These are phyloP conservation scores for Amiota mariae DNA, from an alignment of 2,888 invertebrate species.

Conservation along the genomic window DNA sequence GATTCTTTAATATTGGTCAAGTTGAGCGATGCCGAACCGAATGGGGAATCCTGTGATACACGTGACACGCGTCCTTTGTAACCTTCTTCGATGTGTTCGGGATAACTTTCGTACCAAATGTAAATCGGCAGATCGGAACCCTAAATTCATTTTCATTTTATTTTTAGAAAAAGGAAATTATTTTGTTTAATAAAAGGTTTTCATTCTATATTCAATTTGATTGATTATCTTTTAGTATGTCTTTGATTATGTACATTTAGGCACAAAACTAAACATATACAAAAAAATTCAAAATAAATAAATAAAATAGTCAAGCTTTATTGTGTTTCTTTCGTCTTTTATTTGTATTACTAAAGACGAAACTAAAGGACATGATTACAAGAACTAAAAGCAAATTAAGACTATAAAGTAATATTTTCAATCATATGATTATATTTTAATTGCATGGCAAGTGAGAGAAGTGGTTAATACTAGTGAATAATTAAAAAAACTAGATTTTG, in stretches of 20 bases:
- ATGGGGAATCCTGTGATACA: slow-evolving; percentile 89
- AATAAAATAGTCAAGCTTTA: slow-evolving; percentile 33
- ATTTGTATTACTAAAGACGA: slow-evolving; percentile 4
- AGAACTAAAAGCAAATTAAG: too few relatives aligned
- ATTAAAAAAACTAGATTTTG: too few relatives aligned
- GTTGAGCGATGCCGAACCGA: slow-evolving; percentile 95
- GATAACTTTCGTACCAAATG: slow-evolving; percentile 98
- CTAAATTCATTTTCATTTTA: slow-evolving; percentile 73
- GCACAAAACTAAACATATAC: slow-evolving; percentile 38
- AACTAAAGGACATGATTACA: slow-evolving; percentile 6
- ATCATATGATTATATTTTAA: too few relatives aligned
- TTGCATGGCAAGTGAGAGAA: too few relatives aligned
- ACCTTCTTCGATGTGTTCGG: slow-evolving; percentile 95
- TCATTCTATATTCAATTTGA: background rate
- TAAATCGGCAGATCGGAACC: slow-evolving; percentile 97
- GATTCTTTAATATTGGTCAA: slow-evolving; percentile 93
- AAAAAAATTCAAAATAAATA: too few relatives aligned
- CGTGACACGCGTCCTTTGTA: slow-evolving; percentile 94
- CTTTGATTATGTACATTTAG: slow-evolving; percentile 10
- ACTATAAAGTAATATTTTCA: too few relatives aligned
- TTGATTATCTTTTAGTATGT: slow-evolving; percentile 12
- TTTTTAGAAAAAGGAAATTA: slow-evolving; percentile 9
- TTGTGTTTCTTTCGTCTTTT: slow-evolving; percentile 17
- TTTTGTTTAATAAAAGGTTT: slow-evolving; percentile 37
- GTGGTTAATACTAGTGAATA: too few relatives aligned